Evolutionary conservation across 1,140 invertebrate genomes (phyloP).

Genomic region (Steinernema feltiae): DNA sequence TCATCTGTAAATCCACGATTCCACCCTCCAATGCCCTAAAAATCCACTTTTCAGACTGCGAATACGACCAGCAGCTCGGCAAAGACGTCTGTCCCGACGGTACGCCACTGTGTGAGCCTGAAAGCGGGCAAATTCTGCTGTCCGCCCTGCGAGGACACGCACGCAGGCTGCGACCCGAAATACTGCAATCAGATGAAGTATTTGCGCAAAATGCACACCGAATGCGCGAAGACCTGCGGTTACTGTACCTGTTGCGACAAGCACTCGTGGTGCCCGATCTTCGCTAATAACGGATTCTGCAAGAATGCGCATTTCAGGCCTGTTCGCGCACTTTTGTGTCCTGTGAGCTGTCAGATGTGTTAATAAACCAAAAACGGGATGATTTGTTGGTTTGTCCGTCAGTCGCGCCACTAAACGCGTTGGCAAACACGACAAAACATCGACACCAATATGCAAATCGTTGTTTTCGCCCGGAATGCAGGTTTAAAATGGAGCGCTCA

Average conservation of each 20-base stretch:
- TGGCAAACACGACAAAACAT: no score
- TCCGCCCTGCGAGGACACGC: background rate
- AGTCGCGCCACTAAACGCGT: no score
- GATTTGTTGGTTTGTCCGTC: no score
- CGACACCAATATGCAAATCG: no score
- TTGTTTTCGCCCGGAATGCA: no score
- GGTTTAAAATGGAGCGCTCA: no score
- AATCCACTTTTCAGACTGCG: background rate
- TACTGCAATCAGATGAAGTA: background rate
- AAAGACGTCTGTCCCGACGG: background rate
- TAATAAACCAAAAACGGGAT: background rate
- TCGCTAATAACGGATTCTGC: background rate
- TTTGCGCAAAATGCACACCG: background rate
- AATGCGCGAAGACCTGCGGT: background rate
- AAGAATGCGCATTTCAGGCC: background rate
- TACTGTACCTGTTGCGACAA: background rate
- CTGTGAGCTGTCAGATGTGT: background rate
- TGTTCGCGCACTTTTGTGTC: background rate
- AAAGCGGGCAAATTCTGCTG: background rate
- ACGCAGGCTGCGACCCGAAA: background rate
- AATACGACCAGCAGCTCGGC: background rate
- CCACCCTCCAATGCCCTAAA: background rate
- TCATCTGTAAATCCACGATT: background rate
- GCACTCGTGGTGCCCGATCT: slow-evolving; percentile 4
- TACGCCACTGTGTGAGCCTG: background rate